Conservation (phyloP, 2,113 vertebrate genomes). For the Aplodontia rufa region DNA sequence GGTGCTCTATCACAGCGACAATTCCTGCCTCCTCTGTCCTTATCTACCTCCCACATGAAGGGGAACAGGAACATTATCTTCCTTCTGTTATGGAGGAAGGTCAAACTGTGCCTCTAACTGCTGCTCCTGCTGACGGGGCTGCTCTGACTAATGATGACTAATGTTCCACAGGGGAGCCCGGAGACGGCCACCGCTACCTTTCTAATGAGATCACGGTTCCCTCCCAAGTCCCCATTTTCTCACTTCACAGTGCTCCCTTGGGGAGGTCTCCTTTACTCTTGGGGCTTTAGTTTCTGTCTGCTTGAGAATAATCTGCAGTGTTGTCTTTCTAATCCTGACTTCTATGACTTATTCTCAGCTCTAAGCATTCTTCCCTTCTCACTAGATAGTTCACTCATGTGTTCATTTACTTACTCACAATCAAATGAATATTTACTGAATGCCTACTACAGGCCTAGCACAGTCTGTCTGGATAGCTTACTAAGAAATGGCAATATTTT, state of each 20-base stretch:
- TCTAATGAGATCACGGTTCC: slow-evolving; percentile 53
- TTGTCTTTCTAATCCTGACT: slow-evolving; percentile 26
- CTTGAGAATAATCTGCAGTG: neutral
- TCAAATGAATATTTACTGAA: neutral
- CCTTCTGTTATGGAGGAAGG: slow-evolving; percentile 25
- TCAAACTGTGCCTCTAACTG: slow-evolving; percentile 38
- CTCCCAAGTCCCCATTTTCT: neutral
- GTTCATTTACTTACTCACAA: neutral
- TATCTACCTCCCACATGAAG: neutral
- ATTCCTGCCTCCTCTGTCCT: slow-evolving; percentile 34
- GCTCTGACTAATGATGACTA: slow-evolving; percentile 62
- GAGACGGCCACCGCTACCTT: neutral
- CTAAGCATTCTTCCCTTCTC: neutral
- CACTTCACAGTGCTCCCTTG: neutral
- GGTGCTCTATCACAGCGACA: neutral
- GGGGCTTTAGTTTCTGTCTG: neutral
- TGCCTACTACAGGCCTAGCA: neutral
- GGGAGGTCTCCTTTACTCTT: neutral
- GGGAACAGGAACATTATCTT: slow-evolving; percentile 9
- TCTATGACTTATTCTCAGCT: neutral
- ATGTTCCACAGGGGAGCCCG: neutral
- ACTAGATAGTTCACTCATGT: neutral
- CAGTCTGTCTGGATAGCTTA: neutral
- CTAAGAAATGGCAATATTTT: neutral
- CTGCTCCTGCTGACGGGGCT: slow-evolving; percentile 46